Evolutionary conservation across 2,888 invertebrate genomes (phyloP).

Genomic region (Machimus rusticus): DNA sequence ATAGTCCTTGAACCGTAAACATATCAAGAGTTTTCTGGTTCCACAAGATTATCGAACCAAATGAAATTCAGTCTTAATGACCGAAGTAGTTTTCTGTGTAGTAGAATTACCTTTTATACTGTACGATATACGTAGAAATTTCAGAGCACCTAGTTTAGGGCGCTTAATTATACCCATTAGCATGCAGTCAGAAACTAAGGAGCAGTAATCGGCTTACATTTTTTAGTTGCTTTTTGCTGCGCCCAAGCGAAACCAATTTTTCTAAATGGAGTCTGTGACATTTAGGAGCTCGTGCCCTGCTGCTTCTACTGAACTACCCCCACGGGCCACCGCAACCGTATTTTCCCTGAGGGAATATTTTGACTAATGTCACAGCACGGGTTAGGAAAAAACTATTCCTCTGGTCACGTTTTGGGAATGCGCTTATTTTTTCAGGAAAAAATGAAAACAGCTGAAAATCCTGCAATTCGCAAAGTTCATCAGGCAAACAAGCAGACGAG

Average conservation of each 20-base stretch:
- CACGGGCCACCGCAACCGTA: neutral
- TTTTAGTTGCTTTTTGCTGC: neutral
- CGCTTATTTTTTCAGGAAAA: neutral
- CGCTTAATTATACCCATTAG: neutral
- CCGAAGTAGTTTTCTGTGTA: neutral
- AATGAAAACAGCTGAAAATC: slow-evolving; percentile 14
- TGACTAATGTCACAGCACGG: neutral
- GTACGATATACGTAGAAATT: neutral
- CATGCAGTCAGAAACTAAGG: neutral
- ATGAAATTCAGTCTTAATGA: neutral
- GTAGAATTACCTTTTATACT: neutral
- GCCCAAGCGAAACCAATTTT: slow-evolving; percentile 3
- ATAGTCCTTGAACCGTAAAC: too few species aligned
- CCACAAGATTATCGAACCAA: neutral
- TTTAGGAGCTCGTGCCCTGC: neutral
- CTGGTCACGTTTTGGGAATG: neutral
- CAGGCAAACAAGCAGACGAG: neutral
- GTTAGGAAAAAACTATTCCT: neutral
- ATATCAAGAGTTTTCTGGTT: neutral
- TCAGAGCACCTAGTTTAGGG: neutral
- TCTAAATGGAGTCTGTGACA: slow-evolving; percentile 14
- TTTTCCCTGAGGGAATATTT: slow-evolving; percentile 16
- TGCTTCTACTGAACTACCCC: neutral
- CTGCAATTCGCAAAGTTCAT: neutral
- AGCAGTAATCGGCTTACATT: neutral